Evolutionary conservation across 2,797 vertebrate species (phyloP).

Genomic region (Myiotriccus ornatus): DNA sequence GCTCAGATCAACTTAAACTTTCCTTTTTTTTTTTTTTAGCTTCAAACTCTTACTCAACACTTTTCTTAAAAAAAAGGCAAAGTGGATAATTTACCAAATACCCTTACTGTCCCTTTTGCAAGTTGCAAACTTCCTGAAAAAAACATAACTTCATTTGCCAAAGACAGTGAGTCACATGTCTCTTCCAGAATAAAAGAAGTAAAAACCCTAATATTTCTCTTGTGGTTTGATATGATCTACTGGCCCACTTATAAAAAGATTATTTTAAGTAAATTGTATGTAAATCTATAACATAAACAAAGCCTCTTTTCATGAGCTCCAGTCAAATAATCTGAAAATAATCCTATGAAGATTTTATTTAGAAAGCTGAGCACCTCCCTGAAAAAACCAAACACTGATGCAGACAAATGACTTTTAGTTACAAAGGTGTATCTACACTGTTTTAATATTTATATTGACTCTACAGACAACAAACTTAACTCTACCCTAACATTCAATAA

Average conservation of each 20-base stretch:
- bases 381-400: background rate
- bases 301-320: conserved; percentile 18
- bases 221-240: conserved; percentile 1
- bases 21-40: background rate
- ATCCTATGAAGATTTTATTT: conserved; percentile 39
- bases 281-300: conserved; percentile 65
- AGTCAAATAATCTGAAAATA: conserved; percentile 63
- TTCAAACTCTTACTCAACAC: background rate
- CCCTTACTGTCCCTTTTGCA: background rate
- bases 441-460: background rate
- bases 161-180: background rate
- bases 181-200: background rate
- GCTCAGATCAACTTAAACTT: background rate
- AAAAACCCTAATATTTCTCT: conserved; percentile 26
- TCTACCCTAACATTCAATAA: background rate
- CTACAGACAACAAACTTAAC: background rate
- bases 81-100: background rate
- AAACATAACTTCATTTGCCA: background rate
- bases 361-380: background rate
- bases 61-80: background rate
- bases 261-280: conserved; percentile 39
- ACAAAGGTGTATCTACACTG: background rate
- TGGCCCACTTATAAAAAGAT: conserved; percentile 29
- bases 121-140: background rate
- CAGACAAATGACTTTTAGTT: background rate